Evolutionary conservation across 30 jellyfish, hydroid and myxozoan species (phyloP).

Genomic region (Catostylus mosaicus): DNA sequence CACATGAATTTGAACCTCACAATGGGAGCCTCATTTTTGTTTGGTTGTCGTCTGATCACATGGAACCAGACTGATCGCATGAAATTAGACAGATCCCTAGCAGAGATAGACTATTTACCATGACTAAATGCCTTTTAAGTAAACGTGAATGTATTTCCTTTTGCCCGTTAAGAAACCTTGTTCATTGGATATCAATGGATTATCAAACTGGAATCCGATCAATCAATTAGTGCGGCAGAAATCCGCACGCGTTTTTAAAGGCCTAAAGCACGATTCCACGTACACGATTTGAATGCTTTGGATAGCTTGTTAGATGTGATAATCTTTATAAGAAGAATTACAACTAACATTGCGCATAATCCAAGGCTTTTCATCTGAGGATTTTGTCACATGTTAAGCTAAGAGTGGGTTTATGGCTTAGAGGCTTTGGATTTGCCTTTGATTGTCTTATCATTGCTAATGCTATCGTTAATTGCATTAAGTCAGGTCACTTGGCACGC

Average conservation of each 20-base stretch:
- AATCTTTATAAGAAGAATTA: not conserved
- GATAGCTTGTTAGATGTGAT: not conserved
- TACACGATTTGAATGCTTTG: not conserved
- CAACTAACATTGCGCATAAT: not conserved
- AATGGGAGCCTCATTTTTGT: too few relatives aligned
- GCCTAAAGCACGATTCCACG: not conserved
- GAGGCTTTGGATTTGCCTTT: not conserved
- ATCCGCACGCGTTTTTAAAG: not conserved
- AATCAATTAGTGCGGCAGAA: not conserved
- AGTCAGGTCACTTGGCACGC: conserved; percentile 22
- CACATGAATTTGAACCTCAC: too few relatives aligned
- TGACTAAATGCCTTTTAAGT: too few relatives aligned
- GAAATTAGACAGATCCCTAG: too few relatives aligned
- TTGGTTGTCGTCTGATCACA: too few relatives aligned
- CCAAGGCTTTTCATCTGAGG: not conserved
- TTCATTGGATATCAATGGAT: not conserved
- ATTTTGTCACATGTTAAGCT: conserved; percentile 4
- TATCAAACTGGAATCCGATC: not conserved
- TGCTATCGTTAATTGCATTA: conserved; percentile 13
- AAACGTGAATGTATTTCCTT: not conserved
- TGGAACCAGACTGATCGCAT: too few relatives aligned
- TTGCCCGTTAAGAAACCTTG: not conserved
- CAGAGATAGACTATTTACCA: too few relatives aligned
- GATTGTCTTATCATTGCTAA: conserved; percentile 6
- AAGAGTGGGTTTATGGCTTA: not conserved